These are phyloP conservation scores for Morone saxatilis DNA, from an alignment of 2,113 vertebrate species.

Conservation along the genomic window DNA sequence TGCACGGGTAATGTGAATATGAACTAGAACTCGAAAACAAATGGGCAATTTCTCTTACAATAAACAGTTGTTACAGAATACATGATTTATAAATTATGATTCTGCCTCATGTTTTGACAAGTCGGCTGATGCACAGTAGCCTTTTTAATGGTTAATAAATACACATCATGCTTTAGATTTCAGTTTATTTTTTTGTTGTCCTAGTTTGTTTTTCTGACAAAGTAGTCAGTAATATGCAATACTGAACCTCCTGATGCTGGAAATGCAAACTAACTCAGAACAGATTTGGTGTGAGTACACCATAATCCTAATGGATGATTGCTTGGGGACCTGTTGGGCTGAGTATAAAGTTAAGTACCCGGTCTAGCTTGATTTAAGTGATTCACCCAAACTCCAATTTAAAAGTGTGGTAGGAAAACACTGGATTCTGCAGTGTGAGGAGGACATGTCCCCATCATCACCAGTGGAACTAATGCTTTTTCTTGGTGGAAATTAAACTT, in stretches of 20 bases:
- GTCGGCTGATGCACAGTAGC: not conserved
- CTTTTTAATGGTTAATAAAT: not conserved
- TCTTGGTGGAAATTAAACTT: slow-evolving; percentile 5
- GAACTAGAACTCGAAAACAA: not conserved
- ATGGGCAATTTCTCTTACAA: slow-evolving; percentile 3
- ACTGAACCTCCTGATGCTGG: slow-evolving; percentile 21
- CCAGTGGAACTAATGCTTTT: not conserved
- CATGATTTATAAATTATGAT: not conserved
- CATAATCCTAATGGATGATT: slow-evolving; percentile 43
- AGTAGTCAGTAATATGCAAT: slow-evolving; percentile 6
- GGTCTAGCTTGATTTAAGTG: not conserved
- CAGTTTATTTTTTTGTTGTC: not conserved
- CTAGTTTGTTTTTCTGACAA: not conserved
- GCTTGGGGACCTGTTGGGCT: slow-evolving; percentile 19
- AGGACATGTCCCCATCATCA: not conserved
- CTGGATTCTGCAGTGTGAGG: not conserved
- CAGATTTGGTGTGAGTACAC: slow-evolving; percentile 15
- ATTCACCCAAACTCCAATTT: not conserved
- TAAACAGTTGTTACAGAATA: not conserved
- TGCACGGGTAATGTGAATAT: no score
- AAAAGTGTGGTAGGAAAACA: not conserved
- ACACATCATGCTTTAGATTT: not conserved
- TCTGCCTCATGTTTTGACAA: not conserved
- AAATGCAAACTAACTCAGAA: slow-evolving; percentile 8
- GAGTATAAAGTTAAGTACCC: no score